Base-by-base conservation (phyloP, 2,797 vertebrate species). In the Setipinna tenuifilis region DNA sequence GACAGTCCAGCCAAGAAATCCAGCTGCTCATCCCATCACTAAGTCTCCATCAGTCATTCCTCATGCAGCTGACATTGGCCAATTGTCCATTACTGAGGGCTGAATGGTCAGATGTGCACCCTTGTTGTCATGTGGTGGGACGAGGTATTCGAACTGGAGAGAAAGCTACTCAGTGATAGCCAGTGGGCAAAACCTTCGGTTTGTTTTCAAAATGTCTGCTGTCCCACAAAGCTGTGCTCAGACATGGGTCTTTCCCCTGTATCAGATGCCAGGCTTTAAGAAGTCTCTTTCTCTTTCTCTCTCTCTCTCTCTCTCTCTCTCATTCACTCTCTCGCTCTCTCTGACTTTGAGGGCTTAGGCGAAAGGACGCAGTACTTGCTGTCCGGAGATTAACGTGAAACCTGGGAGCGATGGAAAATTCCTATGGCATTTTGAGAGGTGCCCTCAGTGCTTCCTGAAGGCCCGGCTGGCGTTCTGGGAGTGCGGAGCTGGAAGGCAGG, bases 391-490 rank as follows among this genome's bases (percentile, higher is more conserved):
- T 44, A 41, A 44, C 19, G 35, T 19, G 16, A 41, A 78, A 78
- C 71, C 35, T 44, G 6, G 35, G 17, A 19, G 35, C 35, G 41
- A 78, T 44, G 71, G 35, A 44, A 78, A 44, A 44, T 41, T 78
- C 17, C 16, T 23, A 10, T 25, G 61, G 61, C 61, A 25, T 25
- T 65, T 25, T 65, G 11, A 78, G 35, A 44, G 9, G 31, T 86
- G 21, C 75, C 83, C 1, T 96, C 94, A 96, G 92, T 93, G 95
- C 85, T 95, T 93, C 89, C 94, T 96, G 86, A 96, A 94, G 88
- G 94, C 93, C 0, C 93, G 93, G 0, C 93, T 94, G 90, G 89
- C 90, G 88, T 94, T 95, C 88, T 93, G 95, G 46, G 94, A 89
- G 2, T 91, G 93, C 28, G 93, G 87, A 88, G 93, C 93, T 87